phyloP scores from a whole-genome alignment of 2,888 invertebrate genomes.

The Drosophila anomelani region DNA sequence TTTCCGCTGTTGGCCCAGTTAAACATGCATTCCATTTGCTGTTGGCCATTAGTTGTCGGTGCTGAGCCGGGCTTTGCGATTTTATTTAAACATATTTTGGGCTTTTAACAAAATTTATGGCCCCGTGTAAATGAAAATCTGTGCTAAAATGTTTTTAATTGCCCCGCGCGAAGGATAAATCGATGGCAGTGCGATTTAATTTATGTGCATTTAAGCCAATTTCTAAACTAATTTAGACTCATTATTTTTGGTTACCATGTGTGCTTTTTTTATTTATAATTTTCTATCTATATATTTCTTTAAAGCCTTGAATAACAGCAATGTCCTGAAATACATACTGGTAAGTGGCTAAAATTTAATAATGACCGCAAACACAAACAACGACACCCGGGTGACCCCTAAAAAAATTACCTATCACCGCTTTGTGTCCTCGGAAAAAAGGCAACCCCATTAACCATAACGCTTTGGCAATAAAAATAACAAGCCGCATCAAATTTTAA shows the following conservation, averaged over 20 bases:
- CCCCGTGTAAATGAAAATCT: slow-evolving; percentile 43
- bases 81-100: slow-evolving; percentile 51
- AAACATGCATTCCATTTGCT: slow-evolving; percentile 37
- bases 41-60: slow-evolving; percentile 34
- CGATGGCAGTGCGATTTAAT: slow-evolving; percentile 37
- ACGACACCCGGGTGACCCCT: slow-evolving; percentile 50
- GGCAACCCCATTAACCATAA: slow-evolving; percentile 45
- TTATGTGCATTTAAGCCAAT: slow-evolving; percentile 33
- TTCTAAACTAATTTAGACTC: slow-evolving; percentile 26
- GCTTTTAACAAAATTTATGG: slow-evolving; percentile 51
- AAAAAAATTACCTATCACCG: slow-evolving; percentile 55
- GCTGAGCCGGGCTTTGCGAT: slow-evolving; percentile 50
- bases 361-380: slow-evolving; percentile 38
- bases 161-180: slow-evolving; percentile 27
- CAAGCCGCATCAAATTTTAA: slow-evolving; percentile 59
- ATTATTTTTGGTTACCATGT: slow-evolving; percentile 15
- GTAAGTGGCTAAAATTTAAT: slow-evolving; percentile 35
- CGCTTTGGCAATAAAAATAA: slow-evolving; percentile 54
- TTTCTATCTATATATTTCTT: not conserved
- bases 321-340: not conserved
- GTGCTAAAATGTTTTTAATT: slow-evolving; percentile 50
- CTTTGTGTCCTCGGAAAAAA: slow-evolving; percentile 12
- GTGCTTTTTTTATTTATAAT: not conserved
- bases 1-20: slow-evolving; percentile 42
- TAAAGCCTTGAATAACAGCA: not conserved